Conservation (phyloP, 2,113 vertebrate species). For the Aleadryas rufinucha region DNA sequence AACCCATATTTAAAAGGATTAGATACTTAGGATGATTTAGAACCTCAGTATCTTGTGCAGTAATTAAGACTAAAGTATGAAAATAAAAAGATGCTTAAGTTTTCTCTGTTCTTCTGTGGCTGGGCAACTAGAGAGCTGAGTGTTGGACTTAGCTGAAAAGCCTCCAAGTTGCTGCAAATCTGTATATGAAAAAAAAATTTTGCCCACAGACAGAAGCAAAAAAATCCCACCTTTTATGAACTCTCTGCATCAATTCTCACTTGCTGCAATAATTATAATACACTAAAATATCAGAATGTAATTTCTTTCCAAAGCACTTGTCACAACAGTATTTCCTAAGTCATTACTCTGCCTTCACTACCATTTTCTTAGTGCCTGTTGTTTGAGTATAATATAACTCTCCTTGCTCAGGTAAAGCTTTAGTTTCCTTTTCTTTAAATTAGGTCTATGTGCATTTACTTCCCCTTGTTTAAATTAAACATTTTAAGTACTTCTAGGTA, state of each 20-base stretch:
- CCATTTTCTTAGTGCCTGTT: neutral
- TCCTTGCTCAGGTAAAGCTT: neutral
- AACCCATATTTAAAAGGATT: neutral
- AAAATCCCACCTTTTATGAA: neutral
- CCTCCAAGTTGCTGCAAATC: neutral
- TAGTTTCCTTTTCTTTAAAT: neutral
- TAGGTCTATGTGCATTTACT: neutral
- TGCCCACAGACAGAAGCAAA: neutral
- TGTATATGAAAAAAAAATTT: neutral
- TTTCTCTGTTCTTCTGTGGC: neutral
- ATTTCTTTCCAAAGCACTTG: neutral
- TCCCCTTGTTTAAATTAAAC: neutral
- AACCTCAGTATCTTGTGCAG: neutral
- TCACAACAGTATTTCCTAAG: neutral
- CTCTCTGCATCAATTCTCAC: neutral
- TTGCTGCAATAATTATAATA: neutral
- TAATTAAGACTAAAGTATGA: neutral
- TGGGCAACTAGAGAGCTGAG: neutral
- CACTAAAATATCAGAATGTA: neutral
- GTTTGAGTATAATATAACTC: neutral
- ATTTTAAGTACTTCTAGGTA: slow-evolving; percentile 1
- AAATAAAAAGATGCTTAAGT: neutral
- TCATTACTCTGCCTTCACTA: neutral
- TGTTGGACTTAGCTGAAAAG: neutral
- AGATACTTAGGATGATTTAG: neutral